A percentile compares a stretch with the other conserved stretches of the same genome.
These are phyloP conservation scores for Diarsia mendica DNA, from an alignment of 2,888 invertebrate species.

Conservation along the genomic window DNA sequence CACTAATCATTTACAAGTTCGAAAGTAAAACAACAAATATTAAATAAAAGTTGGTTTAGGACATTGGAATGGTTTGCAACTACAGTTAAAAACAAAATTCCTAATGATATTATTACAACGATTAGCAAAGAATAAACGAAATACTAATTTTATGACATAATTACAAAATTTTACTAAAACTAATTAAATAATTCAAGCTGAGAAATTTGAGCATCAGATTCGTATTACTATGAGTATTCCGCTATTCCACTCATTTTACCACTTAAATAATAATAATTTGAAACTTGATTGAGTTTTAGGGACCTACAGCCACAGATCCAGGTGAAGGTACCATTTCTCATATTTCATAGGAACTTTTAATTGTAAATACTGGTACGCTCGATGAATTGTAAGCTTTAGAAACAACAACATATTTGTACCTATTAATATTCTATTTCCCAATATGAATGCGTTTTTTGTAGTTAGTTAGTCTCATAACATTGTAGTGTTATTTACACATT, in stretches of 20 bases:
- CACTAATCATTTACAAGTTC: slow-evolving; percentile 69
- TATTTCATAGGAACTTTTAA: slow-evolving; percentile 47
- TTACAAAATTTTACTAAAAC: slow-evolving; percentile 77
- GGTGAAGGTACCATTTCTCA: slow-evolving; percentile 4
- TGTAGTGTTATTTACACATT: slow-evolving; percentile 21
- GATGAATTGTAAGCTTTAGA: neutral
- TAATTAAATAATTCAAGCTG: slow-evolving; percentile 81
- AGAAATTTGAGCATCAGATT: slow-evolving; percentile 88
- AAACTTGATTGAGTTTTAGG: slow-evolving; percentile 68
- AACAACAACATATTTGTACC: slow-evolving; percentile 13
- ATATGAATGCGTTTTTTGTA: slow-evolving; percentile 3
- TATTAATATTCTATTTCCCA: neutral
- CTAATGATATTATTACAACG: slow-evolving; percentile 76
- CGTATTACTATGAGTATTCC: slow-evolving; percentile 63
- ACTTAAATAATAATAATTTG: slow-evolving; percentile 82
- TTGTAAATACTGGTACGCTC: neutral
- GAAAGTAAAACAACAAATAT: slow-evolving; percentile 75
- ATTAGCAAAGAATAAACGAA: slow-evolving; percentile 81
- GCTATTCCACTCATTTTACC: slow-evolving; percentile 83
- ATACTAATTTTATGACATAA: slow-evolving; percentile 73
- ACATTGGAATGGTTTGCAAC: slow-evolving; percentile 73
- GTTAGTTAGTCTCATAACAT: neutral
- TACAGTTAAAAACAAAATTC: slow-evolving; percentile 77
- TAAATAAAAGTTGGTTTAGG: slow-evolving; percentile 66
- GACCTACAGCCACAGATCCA: slow-evolving; percentile 3